Evolutionary conservation across 2,888 invertebrate species (phyloP).

Genomic region (Lepidochrysops patricia): DNA sequence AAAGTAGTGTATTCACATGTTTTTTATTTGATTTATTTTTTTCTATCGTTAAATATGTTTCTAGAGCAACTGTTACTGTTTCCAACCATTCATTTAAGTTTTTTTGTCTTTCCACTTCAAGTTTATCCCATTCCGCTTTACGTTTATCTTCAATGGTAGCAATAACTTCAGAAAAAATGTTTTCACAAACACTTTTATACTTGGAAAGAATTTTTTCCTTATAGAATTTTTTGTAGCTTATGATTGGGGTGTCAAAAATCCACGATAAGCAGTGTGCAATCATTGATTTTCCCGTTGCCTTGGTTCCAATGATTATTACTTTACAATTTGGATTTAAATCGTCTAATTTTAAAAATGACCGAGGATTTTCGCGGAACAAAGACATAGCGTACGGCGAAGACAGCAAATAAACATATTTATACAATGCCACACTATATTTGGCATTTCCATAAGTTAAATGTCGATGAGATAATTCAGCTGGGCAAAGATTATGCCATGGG

Average conservation of each 20-base stretch:
- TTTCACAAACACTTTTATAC: constrained; percentile 37
- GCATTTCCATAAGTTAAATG: constrained; percentile 61
- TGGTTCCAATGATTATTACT: constrained; percentile 76
- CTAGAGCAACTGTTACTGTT: constrained; percentile 28
- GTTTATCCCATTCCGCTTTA: constrained; percentile 43
- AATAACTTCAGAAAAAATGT: constrained; percentile 54
- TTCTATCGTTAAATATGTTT: constrained; percentile 33
- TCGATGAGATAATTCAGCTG: constrained; percentile 76
- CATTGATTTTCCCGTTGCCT: constrained; percentile 74
- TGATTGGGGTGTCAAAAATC: constrained; percentile 61
- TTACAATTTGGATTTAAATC: constrained; percentile 76
- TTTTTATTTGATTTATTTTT: constrained; percentile 15
- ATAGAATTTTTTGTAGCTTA: constrained; percentile 43
- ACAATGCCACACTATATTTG: constrained; percentile 73
- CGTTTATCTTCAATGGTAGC: constrained; percentile 52
- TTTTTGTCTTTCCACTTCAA: constrained; percentile 47
- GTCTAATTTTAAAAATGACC: constrained; percentile 72
- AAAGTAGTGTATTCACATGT: background rate
- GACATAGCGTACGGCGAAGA: constrained; percentile 65
- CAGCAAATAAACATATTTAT: constrained; percentile 76
- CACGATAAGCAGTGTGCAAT: constrained; percentile 71
- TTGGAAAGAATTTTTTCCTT: constrained; percentile 41
- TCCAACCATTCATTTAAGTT: constrained; percentile 53
- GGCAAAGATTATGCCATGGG: constrained; percentile 76
- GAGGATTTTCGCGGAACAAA: constrained; percentile 76